phyloP scores from a whole-genome alignment of 1,140 invertebrate species.

The Philotrypesis tridentata region DNA sequence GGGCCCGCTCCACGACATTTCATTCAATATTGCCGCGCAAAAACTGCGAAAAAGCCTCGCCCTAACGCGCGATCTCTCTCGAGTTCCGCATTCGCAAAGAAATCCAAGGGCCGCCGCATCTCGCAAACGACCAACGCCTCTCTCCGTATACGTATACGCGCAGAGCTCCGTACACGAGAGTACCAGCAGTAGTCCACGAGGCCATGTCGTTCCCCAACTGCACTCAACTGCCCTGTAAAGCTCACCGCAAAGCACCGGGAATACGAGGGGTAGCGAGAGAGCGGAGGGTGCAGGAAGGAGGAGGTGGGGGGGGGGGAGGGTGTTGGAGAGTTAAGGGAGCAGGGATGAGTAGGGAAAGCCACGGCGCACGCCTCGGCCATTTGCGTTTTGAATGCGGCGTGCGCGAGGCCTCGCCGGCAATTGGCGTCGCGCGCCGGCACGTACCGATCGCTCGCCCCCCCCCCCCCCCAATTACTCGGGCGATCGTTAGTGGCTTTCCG shows the following conservation, averaged over 20 bases:
- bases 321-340: neutral
- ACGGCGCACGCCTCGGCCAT: conserved; percentile 4
- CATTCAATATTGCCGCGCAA: too few relatives aligned
- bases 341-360: neutral
- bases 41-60: too few relatives aligned
- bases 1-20: too few relatives aligned
- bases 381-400: conserved; percentile 40
- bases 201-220: neutral
- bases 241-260: neutral
- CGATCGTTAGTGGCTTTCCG: conserved; percentile 57
- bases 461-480: conserved; percentile 55
- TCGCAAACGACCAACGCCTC: too few relatives aligned
- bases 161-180: too few relatives aligned
- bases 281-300: neutral
- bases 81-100: too few relatives aligned
- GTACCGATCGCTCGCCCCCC: conserved; percentile 23
- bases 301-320: too few relatives aligned
- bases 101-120: too few relatives aligned
- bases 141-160: too few relatives aligned
- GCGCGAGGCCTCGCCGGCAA: conserved; percentile 39
- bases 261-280: neutral
- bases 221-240: neutral
- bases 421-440: conserved; percentile 50
- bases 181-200: too few relatives aligned
- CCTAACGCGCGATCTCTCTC: too few relatives aligned